phyloP scores from a whole-genome alignment of 1,140 invertebrate genomes.

The Saccostrea echinata region DNA sequence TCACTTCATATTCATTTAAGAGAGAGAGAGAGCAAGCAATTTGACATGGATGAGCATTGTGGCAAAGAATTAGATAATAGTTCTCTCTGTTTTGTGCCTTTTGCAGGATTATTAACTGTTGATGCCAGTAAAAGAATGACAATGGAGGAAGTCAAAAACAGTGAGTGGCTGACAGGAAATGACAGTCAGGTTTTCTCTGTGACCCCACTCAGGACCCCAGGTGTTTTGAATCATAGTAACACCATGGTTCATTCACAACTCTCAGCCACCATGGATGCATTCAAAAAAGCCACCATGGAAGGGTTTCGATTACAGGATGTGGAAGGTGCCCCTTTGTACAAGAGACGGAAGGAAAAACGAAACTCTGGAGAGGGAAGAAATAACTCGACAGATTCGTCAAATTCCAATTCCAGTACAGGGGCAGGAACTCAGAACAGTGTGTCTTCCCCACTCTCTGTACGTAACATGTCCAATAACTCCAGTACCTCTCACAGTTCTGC shows the following conservation, averaged over 20 bases:
- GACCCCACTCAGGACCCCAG: constrained; percentile 84
- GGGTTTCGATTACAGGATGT: constrained; percentile 88
- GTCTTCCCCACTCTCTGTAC: constrained; percentile 44
- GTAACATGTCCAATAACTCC: constrained; percentile 63
- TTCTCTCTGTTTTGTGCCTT: constrained; percentile 46
- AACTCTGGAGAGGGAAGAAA: constrained; percentile 71
- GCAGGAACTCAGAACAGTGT: constrained; percentile 7
- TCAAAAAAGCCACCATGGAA: constrained; percentile 86
- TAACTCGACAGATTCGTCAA: constrained; percentile 74
- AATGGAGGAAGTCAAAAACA: constrained; percentile 84
- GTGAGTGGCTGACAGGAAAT: constrained; percentile 84
- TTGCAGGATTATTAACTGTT: constrained; percentile 86
- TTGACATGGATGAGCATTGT: too few species aligned
- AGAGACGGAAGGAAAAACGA: constrained; percentile 86
- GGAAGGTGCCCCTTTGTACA: constrained; percentile 86
- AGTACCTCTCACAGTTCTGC: constrained; percentile 68
- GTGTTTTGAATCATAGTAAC: constrained; percentile 78
- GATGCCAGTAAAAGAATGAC: constrained; percentile 88
- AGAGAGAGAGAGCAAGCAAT: too few species aligned
- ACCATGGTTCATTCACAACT: constrained; percentile 76
- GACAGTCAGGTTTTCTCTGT: constrained; percentile 75
- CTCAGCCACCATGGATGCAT: constrained; percentile 85
- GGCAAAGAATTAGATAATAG: neutral
- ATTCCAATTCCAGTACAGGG: constrained; percentile 62
- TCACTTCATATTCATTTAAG: too few species aligned